phyloP scores from a whole-genome alignment of 1,140 invertebrate species.

The Drosophila azteca region DNA sequence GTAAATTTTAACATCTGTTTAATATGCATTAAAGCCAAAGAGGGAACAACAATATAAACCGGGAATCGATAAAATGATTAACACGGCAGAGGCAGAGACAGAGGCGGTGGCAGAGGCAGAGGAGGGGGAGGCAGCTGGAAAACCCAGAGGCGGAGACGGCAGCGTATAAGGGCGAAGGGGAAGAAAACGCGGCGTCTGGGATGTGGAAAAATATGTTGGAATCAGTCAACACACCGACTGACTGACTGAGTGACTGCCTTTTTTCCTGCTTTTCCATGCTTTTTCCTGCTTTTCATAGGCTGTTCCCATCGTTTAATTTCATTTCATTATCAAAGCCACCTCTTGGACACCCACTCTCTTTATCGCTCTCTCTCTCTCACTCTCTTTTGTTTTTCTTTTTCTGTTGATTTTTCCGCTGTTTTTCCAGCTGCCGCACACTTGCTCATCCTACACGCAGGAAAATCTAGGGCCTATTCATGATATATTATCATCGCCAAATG shows the following conservation, averaged over 20 bases:
- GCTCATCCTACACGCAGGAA: too few relatives aligned
- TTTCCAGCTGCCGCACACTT: conserved; percentile 34
- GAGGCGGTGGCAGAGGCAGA: too few relatives aligned
- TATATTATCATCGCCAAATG: too few relatives aligned
- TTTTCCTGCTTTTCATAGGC: conserved; percentile 3
- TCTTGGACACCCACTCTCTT: conserved; percentile 3
- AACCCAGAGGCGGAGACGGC: background rate
- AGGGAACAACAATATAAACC: conserved; percentile 26
- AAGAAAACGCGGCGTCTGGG: background rate
- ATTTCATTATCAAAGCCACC: conserved; percentile 60
- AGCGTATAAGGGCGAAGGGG: too few relatives aligned
- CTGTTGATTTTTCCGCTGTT: conserved; percentile 50
- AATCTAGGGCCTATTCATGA: too few relatives aligned
- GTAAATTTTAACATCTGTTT: conserved; percentile 75
- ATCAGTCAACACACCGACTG: conserved; percentile 1
- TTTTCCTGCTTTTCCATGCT: background rate
- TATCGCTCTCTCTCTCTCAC: conserved; percentile 21
- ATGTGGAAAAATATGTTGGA: background rate
- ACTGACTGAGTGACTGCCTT: background rate
- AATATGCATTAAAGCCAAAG: conserved; percentile 67
- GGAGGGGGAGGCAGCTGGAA: background rate
- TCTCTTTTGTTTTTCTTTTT: conserved; percentile 35
- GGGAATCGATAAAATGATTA: conserved; percentile 74
- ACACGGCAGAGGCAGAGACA: conserved; percentile 21
- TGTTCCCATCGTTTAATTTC: conserved; percentile 51